These are phyloP conservation scores for Delia radicum DNA, from an alignment of 1,140 invertebrate genomes.

Conservation along the genomic window DNA sequence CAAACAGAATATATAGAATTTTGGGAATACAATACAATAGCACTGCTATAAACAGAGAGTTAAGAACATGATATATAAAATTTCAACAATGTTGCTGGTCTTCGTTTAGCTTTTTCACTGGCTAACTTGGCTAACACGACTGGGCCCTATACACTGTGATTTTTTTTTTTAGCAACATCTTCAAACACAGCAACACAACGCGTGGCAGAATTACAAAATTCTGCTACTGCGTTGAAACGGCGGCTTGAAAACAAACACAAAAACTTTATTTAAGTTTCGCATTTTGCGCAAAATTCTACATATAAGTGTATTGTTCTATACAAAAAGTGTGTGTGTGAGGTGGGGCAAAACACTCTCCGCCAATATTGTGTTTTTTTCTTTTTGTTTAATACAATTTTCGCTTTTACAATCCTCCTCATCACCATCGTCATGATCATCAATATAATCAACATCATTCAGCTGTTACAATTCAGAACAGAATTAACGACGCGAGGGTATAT, in stretches of 20 bases:
- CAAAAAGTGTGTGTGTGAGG: too few species aligned
- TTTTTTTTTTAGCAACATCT: neutral
- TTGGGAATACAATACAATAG: neutral
- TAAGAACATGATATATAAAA: neutral
- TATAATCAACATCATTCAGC: neutral
- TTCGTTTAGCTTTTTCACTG: too few species aligned
- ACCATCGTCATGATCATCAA: neutral
- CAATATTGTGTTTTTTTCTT: too few species aligned
- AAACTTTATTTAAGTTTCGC: neutral
- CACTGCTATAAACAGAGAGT: neutral
- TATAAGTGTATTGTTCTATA: neutral
- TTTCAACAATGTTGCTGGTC: neutral
- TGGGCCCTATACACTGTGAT: neutral
- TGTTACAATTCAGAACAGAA: constrained; percentile 18
- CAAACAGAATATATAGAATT: too few species aligned
- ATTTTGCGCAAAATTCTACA: neutral
- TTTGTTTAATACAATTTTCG: neutral
- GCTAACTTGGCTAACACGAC: too few species aligned
- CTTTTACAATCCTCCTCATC: neutral
- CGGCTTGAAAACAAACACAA: neutral
- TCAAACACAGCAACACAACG: neutral
- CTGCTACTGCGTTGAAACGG: neutral
- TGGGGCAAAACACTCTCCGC: neutral
- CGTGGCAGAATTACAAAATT: neutral
- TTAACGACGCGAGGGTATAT: constrained; percentile 8